A percentile compares a stretch with the other conserved stretches of the same genome.
Conservation (phyloP, 2,888 invertebrate genomes). For the Neocrepidodera transversa region DNA sequence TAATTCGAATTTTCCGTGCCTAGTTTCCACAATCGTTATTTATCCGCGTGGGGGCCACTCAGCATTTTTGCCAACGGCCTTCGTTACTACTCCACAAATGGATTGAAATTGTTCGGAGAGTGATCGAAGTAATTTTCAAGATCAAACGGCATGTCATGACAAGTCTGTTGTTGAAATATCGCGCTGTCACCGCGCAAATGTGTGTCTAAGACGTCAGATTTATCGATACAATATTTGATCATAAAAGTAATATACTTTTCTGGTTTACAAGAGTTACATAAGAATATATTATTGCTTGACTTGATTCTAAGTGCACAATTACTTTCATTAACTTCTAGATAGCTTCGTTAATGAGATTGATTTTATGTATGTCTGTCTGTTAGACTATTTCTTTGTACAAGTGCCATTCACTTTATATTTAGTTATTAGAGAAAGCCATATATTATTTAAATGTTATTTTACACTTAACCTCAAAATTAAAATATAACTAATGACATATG, state of each 20-base stretch:
- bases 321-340: too few species aligned
- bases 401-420: too few species aligned
- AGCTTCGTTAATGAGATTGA: too few species aligned
- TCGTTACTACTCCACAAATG: slow-evolving; percentile 32
- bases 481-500: too few species aligned
- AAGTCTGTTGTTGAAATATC: slow-evolving; percentile 21
- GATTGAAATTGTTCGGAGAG: slow-evolving; percentile 34
- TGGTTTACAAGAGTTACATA: background rate
- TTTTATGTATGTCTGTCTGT: too few species aligned
- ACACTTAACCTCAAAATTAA: too few species aligned
- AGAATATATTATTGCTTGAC: too few species aligned
- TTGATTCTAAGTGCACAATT: background rate
- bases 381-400: too few species aligned
- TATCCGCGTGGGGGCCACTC: slow-evolving; percentile 14
- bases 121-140: slow-evolving; percentile 34
- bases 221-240: slow-evolving; percentile 11
- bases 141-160: slow-evolving; percentile 23
- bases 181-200: slow-evolving; percentile 21
- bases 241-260: background rate
- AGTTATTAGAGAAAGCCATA: too few species aligned
- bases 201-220: slow-evolving; percentile 14
- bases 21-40: slow-evolving; percentile 21
- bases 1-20: slow-evolving; percentile 23
- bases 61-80: slow-evolving; percentile 19
- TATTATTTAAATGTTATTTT: too few species aligned